Percentiles rank a stretch among this genome's conserved stretches.
Conservation (phyloP, 2,797 vertebrate species). For the Pseudochirops cupreus region DNA sequence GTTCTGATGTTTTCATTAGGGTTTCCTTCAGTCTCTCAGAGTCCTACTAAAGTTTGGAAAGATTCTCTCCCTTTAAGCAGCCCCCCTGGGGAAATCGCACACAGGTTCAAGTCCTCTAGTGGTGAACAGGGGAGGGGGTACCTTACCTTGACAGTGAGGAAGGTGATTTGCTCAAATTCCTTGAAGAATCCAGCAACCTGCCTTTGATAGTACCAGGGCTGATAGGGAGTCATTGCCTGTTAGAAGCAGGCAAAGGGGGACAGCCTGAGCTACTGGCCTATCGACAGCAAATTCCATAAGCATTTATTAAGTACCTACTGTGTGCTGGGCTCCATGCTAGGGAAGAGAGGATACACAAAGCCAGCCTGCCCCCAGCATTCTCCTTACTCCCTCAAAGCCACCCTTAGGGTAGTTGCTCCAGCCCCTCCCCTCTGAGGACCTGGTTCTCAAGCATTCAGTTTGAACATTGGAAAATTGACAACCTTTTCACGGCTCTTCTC, state of each 20-base stretch:
- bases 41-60: background rate
- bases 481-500: background rate
- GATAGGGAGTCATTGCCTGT: conserved; percentile 58
- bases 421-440: no score
- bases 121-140: background rate
- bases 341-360: background rate
- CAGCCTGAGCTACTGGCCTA: background rate
- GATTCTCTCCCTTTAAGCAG: background rate
- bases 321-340: background rate
- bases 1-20: background rate
- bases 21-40: background rate
- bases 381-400: background rate
- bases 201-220: conserved; percentile 68
- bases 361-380: background rate
- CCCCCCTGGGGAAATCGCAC: background rate
- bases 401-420: no score
- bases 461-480: background rate
- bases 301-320: background rate
- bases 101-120: background rate
- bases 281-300: background rate
- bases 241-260: background rate
- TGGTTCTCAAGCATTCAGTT: background rate
- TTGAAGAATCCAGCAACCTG: conserved; percentile 77
- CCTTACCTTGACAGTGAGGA: conserved; percentile 79
- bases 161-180: conserved; percentile 74